Evolutionary conservation across 2,888 invertebrate species (phyloP).

Genomic region (Eubasilissa splendida): DNA sequence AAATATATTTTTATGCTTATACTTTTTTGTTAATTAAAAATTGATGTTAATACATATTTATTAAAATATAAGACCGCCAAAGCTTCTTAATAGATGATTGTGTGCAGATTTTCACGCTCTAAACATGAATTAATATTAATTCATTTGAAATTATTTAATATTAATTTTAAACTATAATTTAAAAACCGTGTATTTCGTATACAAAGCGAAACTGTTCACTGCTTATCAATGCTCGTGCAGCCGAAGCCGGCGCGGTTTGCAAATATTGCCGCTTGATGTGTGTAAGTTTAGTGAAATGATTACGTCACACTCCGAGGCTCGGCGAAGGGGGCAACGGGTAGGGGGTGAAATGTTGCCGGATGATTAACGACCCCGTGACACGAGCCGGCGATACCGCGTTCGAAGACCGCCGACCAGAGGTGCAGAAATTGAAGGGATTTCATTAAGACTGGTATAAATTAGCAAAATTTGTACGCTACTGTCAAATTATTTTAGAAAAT

Average conservation of each 20-base stretch:
- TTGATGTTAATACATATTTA: no score
- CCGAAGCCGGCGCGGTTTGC: slow-evolving; percentile 32
- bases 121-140: no score
- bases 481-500: no score
- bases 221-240: slow-evolving; percentile 53
- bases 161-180: no score
- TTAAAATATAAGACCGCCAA: no score
- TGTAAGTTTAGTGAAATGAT: slow-evolving; percentile 49
- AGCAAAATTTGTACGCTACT: no score
- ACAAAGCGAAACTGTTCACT: not conserved
- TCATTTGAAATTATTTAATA: no score
- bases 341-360: slow-evolving; percentile 32
- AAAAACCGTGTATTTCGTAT: not conserved
- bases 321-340: not conserved
- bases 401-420: slow-evolving; percentile 15
- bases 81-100: no score
- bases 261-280: slow-evolving; percentile 47
- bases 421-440: slow-evolving; percentile 13
- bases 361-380: slow-evolving; percentile 54
- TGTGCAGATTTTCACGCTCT: no score
- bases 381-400: slow-evolving; percentile 36
- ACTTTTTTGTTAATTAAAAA: no score
- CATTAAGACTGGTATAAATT: not conserved
- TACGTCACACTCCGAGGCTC: slow-evolving; percentile 42
- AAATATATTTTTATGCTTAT: no score